Evolutionary conservation across 1,140 invertebrate species (phyloP).

Genomic region (Chrysopa pallens): DNA sequence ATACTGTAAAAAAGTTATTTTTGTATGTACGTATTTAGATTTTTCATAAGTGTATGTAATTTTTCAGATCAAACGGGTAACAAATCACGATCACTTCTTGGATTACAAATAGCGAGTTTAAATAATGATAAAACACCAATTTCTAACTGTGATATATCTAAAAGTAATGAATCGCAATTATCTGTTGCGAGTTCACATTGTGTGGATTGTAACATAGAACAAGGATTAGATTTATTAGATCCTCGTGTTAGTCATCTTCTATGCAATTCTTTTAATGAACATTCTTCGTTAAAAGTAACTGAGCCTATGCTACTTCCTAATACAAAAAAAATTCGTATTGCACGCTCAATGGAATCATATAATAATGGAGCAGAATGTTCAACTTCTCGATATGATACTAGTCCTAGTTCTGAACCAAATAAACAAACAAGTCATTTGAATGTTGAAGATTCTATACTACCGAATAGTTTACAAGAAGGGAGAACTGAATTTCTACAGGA

Average conservation of each 20-base stretch:
- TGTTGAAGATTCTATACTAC: background rate
- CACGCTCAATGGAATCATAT: conserved; percentile 12
- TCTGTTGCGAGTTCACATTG: background rate
- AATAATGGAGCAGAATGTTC: conserved; percentile 3
- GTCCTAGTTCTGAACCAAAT: conserved; percentile 11
- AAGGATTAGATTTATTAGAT: conserved; percentile 2
- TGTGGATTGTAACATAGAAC: conserved; percentile 3
- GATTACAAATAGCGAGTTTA: no score
- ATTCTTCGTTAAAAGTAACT: conserved; percentile 4
- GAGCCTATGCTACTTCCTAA: conserved; percentile 7
- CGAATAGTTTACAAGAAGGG: conserved; percentile 1
- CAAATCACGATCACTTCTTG: no score
- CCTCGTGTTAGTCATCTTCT: background rate
- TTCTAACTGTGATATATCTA: background rate
- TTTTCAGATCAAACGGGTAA: no score
- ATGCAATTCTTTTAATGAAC: conserved; percentile 1
- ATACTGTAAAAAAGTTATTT: no score
- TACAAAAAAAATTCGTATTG: conserved; percentile 5
- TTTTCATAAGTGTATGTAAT: no score
- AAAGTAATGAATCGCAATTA: background rate
- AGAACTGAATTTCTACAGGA: conserved; percentile 13
- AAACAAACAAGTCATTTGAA: conserved; percentile 3
- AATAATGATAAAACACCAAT: no score
- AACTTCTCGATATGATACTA: background rate
- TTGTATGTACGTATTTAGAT: no score